These are phyloP conservation scores for Grapholita molesta DNA, from an alignment of 1,140 invertebrate species.

Conservation along the genomic window DNA sequence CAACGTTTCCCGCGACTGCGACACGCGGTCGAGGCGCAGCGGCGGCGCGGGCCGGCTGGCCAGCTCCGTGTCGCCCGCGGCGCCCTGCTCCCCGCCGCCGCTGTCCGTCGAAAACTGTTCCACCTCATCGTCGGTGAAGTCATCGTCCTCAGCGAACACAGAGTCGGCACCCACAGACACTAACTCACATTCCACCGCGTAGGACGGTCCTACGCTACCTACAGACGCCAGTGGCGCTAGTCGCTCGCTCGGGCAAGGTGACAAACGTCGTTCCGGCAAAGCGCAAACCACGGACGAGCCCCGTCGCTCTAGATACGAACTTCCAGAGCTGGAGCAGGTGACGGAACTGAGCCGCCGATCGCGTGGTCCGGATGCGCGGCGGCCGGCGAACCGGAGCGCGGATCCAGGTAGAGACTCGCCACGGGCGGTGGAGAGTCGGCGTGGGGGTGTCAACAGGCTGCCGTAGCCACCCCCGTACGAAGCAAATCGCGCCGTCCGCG, in stretches of 20 bases:
- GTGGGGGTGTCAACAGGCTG: constrained; percentile 82
- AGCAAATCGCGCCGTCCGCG: constrained; percentile 81
- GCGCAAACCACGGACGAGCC: constrained; percentile 87
- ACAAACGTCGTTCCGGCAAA: constrained; percentile 82
- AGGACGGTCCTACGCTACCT: constrained; percentile 85
- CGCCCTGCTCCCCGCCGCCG: constrained; percentile 76
- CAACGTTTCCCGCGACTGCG: constrained; percentile 67
- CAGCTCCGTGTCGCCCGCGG: constrained; percentile 52
- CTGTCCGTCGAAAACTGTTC: constrained; percentile 90
- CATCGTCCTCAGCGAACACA: constrained; percentile 84
- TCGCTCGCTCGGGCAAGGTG: constrained; percentile 88
- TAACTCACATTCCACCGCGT: constrained; percentile 83
- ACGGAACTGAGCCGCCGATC: constrained; percentile 86
- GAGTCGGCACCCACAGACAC: constrained; percentile 86
- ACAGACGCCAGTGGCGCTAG: constrained; percentile 87
- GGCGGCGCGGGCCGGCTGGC: constrained; percentile 48
- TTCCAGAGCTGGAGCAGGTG: constrained; percentile 89
- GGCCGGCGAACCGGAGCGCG: constrained; percentile 76
- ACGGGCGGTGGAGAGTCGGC: constrained; percentile 75
- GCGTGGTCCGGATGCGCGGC: constrained; percentile 74
- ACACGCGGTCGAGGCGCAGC: constrained; percentile 46
- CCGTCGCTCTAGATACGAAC: constrained; percentile 87
- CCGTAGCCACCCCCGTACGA: constrained; percentile 85
- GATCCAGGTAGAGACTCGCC: constrained; percentile 78
- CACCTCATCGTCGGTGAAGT: constrained; percentile 89